These are phyloP conservation scores for Silurus glanis DNA, from an alignment of 2,113 vertebrate species.

Conservation along the genomic window DNA sequence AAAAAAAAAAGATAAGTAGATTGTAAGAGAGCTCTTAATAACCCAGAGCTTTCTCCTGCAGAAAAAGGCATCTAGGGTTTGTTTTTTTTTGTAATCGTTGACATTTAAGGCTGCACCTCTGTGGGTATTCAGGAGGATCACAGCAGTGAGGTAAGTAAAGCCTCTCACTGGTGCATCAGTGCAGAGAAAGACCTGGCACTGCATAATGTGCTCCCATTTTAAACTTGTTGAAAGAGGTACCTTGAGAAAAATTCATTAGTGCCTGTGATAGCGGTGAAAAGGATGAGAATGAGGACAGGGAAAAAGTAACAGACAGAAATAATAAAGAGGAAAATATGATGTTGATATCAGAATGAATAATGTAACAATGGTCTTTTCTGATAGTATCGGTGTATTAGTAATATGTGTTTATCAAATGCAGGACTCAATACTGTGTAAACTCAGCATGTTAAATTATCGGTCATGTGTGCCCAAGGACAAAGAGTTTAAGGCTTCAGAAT, in stretches of 20 bases:
- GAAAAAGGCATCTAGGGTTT: not conserved
- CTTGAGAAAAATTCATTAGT: not conserved
- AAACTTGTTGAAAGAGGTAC: not conserved
- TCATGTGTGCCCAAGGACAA: not conserved
- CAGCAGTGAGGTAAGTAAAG: not conserved
- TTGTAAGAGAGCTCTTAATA: not conserved
- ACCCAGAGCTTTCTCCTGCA: not conserved
- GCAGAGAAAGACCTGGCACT: constrained; percentile 11
- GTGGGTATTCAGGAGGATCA: not conserved
- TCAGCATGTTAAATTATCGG: not conserved
- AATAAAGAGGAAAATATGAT: not conserved
- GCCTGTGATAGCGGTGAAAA: not conserved
- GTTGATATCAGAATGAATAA: not conserved
- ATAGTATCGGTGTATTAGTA: not conserved
- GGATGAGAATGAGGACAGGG: not conserved
- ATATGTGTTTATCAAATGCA: not conserved
- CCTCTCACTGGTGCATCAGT: not conserved
- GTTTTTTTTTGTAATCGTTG: not conserved
- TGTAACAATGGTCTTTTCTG: not conserved
- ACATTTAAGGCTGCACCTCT: not conserved
- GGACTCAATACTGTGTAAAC: not conserved
- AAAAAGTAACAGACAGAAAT: not conserved
- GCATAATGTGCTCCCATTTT: not conserved
- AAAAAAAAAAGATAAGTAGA: not conserved
- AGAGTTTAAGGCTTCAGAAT: too few relatives aligned